A percentile compares a stretch with the other conserved stretches of the same genome.
These are phyloP conservation scores for Ctenopoma multispine DNA, from an alignment of 2,797 vertebrate species.

Conservation along the genomic window DNA sequence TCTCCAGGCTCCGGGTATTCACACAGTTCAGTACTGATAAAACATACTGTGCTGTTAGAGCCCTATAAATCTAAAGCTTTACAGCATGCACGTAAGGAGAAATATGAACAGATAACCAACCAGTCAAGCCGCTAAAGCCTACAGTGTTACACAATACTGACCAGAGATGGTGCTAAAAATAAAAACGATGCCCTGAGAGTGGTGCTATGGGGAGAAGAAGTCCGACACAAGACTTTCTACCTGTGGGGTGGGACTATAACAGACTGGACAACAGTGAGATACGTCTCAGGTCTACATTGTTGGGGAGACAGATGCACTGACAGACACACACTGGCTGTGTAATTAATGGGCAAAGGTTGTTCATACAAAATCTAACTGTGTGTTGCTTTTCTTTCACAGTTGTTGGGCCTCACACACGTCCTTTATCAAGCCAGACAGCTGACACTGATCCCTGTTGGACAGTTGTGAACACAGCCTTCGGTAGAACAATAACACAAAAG, in stretches of 20 bases:
- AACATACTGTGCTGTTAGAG: conserved; percentile 5
- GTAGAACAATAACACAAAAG: conserved; percentile 7
- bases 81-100: background rate
- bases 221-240: no score
- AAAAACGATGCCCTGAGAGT: background rate
- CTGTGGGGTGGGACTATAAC: no score
- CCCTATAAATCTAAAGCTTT: background rate
- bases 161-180: background rate
- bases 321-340: background rate
- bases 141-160: background rate
- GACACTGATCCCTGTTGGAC: conserved; percentile 1
- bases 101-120: conserved; percentile 12
- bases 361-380: background rate
- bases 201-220: no score
- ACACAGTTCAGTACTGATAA: background rate
- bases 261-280: no score
- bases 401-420: background rate
- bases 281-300: no score
- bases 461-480: conserved; percentile 4
- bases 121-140: background rate
- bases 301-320: no score
- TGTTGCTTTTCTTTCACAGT: conserved; percentile 3
- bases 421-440: conserved; percentile 11
- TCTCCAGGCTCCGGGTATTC: conserved; percentile 8
- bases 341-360: no score